A percentile compares a stretch with the other conserved stretches of the same genome.
Conservation (phyloP, 2,113 vertebrate genomes). For the Centropus unirufus region DNA sequence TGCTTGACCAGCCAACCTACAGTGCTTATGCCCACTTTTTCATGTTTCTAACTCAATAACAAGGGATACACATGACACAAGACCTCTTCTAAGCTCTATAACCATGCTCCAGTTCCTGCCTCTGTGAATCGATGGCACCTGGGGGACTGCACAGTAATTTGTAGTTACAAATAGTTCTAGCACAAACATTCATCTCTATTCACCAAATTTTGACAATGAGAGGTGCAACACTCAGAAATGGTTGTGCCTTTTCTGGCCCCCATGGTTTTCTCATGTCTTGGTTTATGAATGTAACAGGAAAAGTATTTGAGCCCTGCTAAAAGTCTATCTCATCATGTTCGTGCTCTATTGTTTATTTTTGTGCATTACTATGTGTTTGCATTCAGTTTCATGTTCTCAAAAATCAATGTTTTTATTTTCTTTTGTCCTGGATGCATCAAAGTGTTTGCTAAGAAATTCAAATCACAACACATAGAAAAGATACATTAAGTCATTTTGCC, state of each 20-base stretch:
- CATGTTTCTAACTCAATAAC: neutral
- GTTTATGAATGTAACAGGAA: neutral
- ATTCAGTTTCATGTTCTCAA: neutral
- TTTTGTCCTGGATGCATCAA: neutral
- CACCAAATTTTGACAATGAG: neutral
- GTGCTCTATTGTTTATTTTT: neutral
- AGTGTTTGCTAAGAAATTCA: neutral
- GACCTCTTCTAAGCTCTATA: neutral
- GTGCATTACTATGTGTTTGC: neutral
- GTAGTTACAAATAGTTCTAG: neutral
- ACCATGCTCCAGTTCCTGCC: neutral
- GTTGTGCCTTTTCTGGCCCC: neutral
- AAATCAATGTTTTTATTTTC: neutral
- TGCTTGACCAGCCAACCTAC: neutral
- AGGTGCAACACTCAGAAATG: neutral
- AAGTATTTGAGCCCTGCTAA: neutral
- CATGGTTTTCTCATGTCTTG: neutral
- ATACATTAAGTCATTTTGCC: neutral
- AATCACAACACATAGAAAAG: conserved; percentile 25
- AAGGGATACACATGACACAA: neutral
- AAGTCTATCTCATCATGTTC: neutral
- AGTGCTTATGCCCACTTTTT: neutral
- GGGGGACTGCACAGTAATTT: neutral
- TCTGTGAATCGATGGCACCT: neutral
- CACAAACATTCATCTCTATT: neutral